A percentile compares a stretch with the other conserved stretches of the same genome.
Evolutionary conservation across 2,797 vertebrate species (phyloP).

Genomic region (Silurus lanzhouensis): DNA sequence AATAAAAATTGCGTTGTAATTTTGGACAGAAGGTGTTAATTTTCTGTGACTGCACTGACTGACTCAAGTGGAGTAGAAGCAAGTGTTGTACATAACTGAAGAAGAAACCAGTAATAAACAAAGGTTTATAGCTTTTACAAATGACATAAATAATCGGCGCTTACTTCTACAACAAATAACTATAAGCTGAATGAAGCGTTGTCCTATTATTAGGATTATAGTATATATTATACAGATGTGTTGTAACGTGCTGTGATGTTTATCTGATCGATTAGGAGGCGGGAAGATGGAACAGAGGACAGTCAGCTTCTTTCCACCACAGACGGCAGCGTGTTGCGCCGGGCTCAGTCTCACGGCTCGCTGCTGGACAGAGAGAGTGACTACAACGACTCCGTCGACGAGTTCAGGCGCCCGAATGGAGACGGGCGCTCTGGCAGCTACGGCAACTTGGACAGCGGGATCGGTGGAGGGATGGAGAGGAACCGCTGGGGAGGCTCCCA

Average conservation of each 20-base stretch:
- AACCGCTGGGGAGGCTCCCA: slow-evolving; percentile 63
- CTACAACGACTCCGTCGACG: slow-evolving; percentile 54
- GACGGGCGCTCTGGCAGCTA: slow-evolving; percentile 74
- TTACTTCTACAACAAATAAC: background rate
- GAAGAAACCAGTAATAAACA: background rate
- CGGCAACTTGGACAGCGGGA: slow-evolving; percentile 72
- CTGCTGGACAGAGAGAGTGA: slow-evolving; percentile 72
- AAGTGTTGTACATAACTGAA: too few relatives aligned
- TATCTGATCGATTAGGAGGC: slow-evolving; percentile 52
- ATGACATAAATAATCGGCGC: background rate
- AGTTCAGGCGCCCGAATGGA: slow-evolving; percentile 61
- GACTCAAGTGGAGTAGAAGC: too few relatives aligned
- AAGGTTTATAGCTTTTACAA: background rate
- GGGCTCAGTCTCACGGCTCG: slow-evolving; percentile 85
- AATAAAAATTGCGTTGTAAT: too few relatives aligned
- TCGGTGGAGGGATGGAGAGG: slow-evolving; percentile 59
- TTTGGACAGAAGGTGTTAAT: too few relatives aligned
- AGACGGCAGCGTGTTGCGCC: slow-evolving; percentile 68
- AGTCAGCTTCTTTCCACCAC: slow-evolving; percentile 49
- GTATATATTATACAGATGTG: background rate
- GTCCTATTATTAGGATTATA: background rate
- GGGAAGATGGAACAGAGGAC: slow-evolving; percentile 54
- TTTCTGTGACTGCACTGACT: too few relatives aligned
- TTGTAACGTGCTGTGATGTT: background rate
- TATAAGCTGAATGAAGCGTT: background rate